Conservation (phyloP, 2,113 vertebrate genomes). For the Lycaon pictus region DNA sequence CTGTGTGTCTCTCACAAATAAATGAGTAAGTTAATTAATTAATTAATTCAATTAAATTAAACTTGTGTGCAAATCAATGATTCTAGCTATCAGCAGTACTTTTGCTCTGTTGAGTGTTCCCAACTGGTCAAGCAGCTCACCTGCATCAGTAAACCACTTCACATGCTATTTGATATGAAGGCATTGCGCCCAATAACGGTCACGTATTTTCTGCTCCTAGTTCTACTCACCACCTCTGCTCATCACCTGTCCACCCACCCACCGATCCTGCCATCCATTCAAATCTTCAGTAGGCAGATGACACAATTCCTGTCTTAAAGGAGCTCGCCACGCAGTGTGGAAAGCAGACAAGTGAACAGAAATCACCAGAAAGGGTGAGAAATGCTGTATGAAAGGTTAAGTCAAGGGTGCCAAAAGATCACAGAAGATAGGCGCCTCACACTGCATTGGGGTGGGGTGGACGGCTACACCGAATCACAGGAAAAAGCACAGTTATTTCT, state of each 20-base stretch:
- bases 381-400: too few species aligned
- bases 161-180: fast-evolving
- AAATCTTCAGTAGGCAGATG: fast-evolving
- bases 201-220: not conserved
- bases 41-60: not conserved
- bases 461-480: fast-evolving
- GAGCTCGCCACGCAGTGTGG: not conserved
- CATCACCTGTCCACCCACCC: too few species aligned
- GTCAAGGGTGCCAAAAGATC: not conserved
- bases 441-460: fast-evolving
- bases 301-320: too few species aligned
- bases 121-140: not conserved
- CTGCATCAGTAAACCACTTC: not conserved
- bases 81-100: too few species aligned
- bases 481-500: not conserved
- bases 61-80: fast-evolving
- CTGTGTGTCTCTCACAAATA: too few species aligned
- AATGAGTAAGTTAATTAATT: too few species aligned
- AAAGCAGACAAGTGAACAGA: not conserved
- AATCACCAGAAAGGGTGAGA: not conserved
- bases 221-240: not conserved
- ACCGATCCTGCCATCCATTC: not conserved
- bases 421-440: too few species aligned
- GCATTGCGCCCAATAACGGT: fast-evolving
- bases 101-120: fast-evolving